Conservation (phyloP, 2,888 invertebrate species). For the Falcaria lacertinaria region DNA sequence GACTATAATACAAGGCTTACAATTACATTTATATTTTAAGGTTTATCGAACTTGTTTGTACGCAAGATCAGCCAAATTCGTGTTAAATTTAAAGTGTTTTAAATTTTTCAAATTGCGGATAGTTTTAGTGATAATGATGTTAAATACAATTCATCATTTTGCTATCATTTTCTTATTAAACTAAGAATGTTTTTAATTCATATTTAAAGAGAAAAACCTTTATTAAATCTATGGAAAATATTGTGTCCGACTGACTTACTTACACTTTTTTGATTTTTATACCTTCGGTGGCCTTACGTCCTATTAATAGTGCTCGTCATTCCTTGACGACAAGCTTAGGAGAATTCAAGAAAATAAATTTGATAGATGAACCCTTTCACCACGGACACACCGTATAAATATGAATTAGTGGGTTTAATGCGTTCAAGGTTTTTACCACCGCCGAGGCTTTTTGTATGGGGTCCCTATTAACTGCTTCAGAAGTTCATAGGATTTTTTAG, state of each 20-base stretch:
- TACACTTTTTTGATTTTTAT: too few relatives aligned
- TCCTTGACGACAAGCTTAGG: slow-evolving; percentile 35
- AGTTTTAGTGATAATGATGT: too few relatives aligned
- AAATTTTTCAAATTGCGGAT: too few relatives aligned
- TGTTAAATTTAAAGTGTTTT: too few relatives aligned
- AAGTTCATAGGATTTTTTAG: slow-evolving; percentile 73
- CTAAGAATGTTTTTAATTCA: too few relatives aligned
- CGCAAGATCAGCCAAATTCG: too few relatives aligned
- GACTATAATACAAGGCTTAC: not conserved
- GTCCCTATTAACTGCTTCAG: slow-evolving; percentile 74
- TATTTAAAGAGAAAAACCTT: too few relatives aligned
- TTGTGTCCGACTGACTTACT: too few relatives aligned
- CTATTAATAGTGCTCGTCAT: not conserved
- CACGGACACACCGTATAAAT: slow-evolving; percentile 49
- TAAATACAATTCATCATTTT: too few relatives aligned
- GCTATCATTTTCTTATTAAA: too few relatives aligned
- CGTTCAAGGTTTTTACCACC: slow-evolving; percentile 52
- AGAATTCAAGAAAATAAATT: slow-evolving; percentile 28
- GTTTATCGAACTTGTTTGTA: not conserved
- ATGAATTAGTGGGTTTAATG: slow-evolving; percentile 57
- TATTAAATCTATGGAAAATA: too few relatives aligned
- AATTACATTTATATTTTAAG: not conserved
- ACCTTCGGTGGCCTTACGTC: not conserved
- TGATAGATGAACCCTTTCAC: slow-evolving; percentile 47
- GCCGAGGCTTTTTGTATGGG: slow-evolving; percentile 48